phyloP scores from a whole-genome alignment of 2,797 vertebrate species.

The Acropternis orthonyx region DNA sequence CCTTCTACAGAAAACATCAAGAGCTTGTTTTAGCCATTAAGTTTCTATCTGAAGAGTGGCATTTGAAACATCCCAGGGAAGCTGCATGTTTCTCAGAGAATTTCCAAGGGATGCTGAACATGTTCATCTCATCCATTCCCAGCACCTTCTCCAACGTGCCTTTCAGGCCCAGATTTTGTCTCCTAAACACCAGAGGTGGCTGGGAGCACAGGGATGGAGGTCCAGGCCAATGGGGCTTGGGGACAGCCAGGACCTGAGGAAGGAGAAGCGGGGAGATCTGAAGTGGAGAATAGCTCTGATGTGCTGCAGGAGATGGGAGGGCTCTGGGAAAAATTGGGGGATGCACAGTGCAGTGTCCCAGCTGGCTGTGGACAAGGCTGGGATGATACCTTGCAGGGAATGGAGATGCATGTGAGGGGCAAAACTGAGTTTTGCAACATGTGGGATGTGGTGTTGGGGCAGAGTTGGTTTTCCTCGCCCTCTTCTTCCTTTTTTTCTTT shows the following conservation, averaged over 20 bases:
- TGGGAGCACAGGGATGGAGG: neutral
- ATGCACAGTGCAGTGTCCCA: neutral
- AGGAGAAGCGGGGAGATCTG: neutral
- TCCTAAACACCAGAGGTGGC: neutral
- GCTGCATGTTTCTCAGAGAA: neutral
- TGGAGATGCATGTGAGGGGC: neutral
- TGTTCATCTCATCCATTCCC: neutral
- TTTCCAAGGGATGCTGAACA: neutral
- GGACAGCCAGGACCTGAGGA: neutral
- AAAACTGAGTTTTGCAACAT: neutral
- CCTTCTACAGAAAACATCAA: neutral
- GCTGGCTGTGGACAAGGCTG: neutral
- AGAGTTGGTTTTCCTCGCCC: neutral
- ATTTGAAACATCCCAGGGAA: neutral
- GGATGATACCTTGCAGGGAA: neutral
- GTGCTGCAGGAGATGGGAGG: neutral
- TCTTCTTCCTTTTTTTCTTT: neutral
- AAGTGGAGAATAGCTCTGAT: neutral
- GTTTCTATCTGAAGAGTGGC: neutral
- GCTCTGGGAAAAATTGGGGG: neutral
- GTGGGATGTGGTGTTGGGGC: neutral
- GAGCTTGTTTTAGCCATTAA: neutral
- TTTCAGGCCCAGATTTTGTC: neutral
- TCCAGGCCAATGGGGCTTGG: neutral
- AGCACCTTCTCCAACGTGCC: fast-evolving